Base-by-base conservation (phyloP, 2,888 invertebrate genomes). In the Eugnorisma glareosa region DNA sequence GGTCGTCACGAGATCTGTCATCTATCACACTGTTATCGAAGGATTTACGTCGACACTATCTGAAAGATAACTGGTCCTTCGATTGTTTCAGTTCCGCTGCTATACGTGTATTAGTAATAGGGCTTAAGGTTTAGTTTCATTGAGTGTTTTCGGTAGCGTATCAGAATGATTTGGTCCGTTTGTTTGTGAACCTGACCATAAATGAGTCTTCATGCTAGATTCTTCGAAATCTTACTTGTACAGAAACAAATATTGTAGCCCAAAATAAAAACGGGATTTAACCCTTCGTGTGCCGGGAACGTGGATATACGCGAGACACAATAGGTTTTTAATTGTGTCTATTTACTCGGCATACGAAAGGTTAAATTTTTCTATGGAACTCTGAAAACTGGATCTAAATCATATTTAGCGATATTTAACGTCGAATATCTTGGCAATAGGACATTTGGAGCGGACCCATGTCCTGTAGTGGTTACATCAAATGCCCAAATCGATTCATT, bases 11-110 rank as follows among this genome's bases (percentile, higher is more conserved):
- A 71, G 76, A 85, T 82, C n/a, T n/a, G n/a, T n/a, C 69, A 84
- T 78, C 88, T 79, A 75, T 88, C 86, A 77, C 57, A 68, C 24
- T 40, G 70, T 68, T 85, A 88, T 86, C 85, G 40, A 61, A 70
- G 71, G 78, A 81, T 85, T 86, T 83, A 74, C 57, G 71, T 64
- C 75, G 86, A 86, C 88, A 86, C 79, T 86, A 88, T 88, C 88
- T 74, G 66, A 64, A 75, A 87, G 88, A 88, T 88, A 88, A 86
- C 88, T 88, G 73, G 67, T 81, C 35, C 77, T 72, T 57, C 70
- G 74, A 48, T 67, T 72, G 61, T 51, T 77, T 82, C 73, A 77
- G 75, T 88, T 84, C 84, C 69, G 61, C 15, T 67, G 37, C 18
- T 28, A 35, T 35, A 67, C 57, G 45, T 75, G 21, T 70, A 66